phyloP scores from a whole-genome alignment of 2,888 invertebrate genomes.

The Papilio elwesi region DNA sequence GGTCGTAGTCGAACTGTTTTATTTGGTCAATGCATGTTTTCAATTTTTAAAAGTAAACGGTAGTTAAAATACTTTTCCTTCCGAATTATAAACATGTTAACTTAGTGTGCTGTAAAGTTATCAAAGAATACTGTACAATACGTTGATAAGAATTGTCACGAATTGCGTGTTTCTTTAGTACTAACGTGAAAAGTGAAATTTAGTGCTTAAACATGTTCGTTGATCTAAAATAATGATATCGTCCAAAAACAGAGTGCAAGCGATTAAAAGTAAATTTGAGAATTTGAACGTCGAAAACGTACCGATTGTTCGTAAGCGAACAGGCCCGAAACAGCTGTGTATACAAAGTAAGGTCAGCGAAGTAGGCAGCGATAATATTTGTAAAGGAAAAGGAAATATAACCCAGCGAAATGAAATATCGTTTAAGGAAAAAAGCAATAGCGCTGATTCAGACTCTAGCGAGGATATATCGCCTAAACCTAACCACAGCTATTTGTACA shows the following conservation, averaged over 20 bases:
- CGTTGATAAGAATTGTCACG: constrained; percentile 27
- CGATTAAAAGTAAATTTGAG: constrained; percentile 87
- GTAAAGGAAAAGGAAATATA: constrained; percentile 38
- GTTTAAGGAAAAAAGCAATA: constrained; percentile 35
- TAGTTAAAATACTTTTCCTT: constrained; percentile 10
- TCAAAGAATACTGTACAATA: constrained; percentile 13
- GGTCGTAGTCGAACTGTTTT: constrained; percentile 32
- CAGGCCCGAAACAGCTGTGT: constrained; percentile 48
- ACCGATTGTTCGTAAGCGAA: constrained; percentile 50
- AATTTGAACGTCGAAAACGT: constrained; percentile 69
- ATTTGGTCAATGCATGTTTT: constrained; percentile 32
- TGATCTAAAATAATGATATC: constrained; percentile 76
- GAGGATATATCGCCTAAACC: constrained; percentile 58
- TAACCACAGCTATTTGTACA: constrained; percentile 72
- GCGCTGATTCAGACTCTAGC: constrained; percentile 51
- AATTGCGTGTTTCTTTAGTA: constrained; percentile 22
- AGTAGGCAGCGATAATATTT: constrained; percentile 38
- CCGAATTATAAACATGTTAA: constrained; percentile 21
- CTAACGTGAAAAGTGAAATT: constrained; percentile 36
- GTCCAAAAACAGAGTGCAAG: constrained; percentile 84
- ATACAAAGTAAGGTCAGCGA: constrained; percentile 42
- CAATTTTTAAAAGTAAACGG: constrained; percentile 28
- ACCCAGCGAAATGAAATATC: constrained; percentile 42
- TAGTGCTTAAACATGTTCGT: constrained; percentile 60
- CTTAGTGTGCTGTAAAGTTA: constrained; percentile 29